Evolutionary conservation across 2,888 invertebrate species (phyloP).

Genomic region (Lasioglossum zephyrum): DNA sequence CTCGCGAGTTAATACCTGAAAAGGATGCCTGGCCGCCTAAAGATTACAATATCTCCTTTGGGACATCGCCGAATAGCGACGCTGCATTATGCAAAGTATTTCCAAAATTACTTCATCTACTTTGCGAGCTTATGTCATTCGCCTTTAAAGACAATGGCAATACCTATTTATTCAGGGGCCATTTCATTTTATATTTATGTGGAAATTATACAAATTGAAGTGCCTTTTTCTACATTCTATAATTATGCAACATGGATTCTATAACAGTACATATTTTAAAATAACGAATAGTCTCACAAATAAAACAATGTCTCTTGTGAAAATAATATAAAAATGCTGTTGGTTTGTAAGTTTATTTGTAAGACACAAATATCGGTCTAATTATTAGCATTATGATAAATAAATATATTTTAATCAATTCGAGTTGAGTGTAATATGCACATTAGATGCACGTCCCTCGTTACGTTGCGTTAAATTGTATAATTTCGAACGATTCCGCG

Average conservation of each 20-base stretch:
- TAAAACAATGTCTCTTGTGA: no score
- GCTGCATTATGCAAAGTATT: slow-evolving; percentile 31
- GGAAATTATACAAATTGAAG: not conserved
- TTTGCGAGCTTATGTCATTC: slow-evolving; percentile 20
- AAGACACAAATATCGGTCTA: not conserved
- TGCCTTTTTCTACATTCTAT: not conserved
- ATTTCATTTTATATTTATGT: not conserved
- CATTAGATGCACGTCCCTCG: not conserved
- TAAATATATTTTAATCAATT: not conserved
- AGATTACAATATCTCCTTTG: slow-evolving; percentile 22
- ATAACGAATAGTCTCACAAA: no score
- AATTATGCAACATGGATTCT: not conserved
- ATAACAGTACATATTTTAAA: no score
- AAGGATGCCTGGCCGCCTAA: not conserved
- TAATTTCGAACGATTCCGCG: not conserved
- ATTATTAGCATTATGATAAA: not conserved
- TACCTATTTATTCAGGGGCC: not conserved
- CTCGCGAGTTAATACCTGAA: slow-evolving; percentile 24
- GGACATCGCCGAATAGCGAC: not conserved
- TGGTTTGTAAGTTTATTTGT: no score
- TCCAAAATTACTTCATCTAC: not conserved
- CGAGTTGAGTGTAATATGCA: not conserved
- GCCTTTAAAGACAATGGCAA: not conserved
- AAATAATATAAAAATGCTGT: no score
- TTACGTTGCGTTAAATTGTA: not conserved